Percentiles rank a stretch among this genome's conserved stretches.
These are phyloP conservation scores for Dendroctonus ponderosae DNA, from an alignment of 1,140 invertebrate genomes.

Conservation along the genomic window DNA sequence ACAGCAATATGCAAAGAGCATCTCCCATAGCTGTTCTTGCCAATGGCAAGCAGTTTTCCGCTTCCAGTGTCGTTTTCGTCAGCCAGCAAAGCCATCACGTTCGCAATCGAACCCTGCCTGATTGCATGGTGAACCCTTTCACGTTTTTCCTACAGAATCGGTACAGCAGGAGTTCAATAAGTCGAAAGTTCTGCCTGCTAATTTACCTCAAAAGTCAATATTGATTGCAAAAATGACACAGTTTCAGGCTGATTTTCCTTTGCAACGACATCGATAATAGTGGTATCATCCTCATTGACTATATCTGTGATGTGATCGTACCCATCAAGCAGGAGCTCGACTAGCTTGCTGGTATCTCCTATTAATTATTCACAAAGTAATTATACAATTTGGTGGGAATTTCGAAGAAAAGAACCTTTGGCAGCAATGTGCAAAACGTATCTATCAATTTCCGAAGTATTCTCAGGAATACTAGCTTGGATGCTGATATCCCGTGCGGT, in stretches of 20 bases:
- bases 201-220: slow-evolving; percentile 63
- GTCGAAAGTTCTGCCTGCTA: neutral
- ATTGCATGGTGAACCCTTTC: slow-evolving; percentile 76
- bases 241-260: slow-evolving; percentile 65
- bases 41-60: slow-evolving; percentile 66
- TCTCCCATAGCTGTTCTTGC: slow-evolving; percentile 71
- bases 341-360: slow-evolving; percentile 76
- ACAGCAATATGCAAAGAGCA: slow-evolving; percentile 80
- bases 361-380: slow-evolving; percentile 23
- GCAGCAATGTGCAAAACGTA: slow-evolving; percentile 74
- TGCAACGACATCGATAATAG: slow-evolving; percentile 67
- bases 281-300: slow-evolving; percentile 63
- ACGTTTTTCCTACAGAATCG: slow-evolving; percentile 58
- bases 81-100: slow-evolving; percentile 62
- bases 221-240: slow-evolving; percentile 64
- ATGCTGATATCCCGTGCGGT: slow-evolving; percentile 84
- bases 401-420: slow-evolving; percentile 54
- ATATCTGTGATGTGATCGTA: slow-evolving; percentile 85
- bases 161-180: too few relatives aligned
- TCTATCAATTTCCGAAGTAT: slow-evolving; percentile 79
- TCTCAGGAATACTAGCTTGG: slow-evolving; percentile 73
- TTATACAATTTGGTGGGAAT: too few relatives aligned
- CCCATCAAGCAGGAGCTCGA: slow-evolving; percentile 76
- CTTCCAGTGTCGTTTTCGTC: slow-evolving; percentile 57
- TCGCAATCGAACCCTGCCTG: slow-evolving; percentile 61